phyloP scores from a whole-genome alignment of 2,888 invertebrate genomes.

The Idaea dimidiata region DNA sequence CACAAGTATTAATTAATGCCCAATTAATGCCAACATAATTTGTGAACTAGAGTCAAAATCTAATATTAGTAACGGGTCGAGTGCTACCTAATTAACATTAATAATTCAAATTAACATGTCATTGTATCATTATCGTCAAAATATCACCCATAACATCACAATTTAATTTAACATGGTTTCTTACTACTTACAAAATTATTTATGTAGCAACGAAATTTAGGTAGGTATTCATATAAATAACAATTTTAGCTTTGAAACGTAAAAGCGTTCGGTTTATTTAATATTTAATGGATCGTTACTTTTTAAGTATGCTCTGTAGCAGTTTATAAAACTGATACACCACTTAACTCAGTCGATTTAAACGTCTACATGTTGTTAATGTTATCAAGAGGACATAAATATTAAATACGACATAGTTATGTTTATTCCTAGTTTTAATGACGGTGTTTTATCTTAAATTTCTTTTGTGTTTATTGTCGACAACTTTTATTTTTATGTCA shows the following conservation, averaged over 20 bases:
- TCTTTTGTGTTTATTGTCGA: background rate
- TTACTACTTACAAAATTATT: background rate
- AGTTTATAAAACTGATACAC: slow-evolving; percentile 17
- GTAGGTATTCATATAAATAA: slow-evolving; percentile 20
- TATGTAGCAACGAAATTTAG: slow-evolving; percentile 15
- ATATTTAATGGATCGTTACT: slow-evolving; percentile 26
- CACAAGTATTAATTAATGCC: no score
- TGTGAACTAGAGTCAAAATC: no score
- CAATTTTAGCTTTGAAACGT: slow-evolving; percentile 17
- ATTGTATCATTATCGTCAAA: slow-evolving; percentile 20
- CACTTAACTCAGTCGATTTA: slow-evolving; percentile 6
- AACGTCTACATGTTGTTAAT: slow-evolving; percentile 8
- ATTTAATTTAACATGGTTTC: slow-evolving; percentile 17
- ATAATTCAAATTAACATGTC: background rate
- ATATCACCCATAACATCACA: slow-evolving; percentile 18
- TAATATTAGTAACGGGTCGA: no score
- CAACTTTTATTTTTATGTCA: background rate
- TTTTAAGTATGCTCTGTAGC: slow-evolving; percentile 19
- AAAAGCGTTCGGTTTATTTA: slow-evolving; percentile 18
- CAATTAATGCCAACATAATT: no score
- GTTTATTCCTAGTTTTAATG: background rate
- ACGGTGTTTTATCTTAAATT: background rate
- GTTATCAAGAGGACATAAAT: background rate
- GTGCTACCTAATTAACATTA: no score
- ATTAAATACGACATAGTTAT: background rate